These are phyloP conservation scores for Dione vanillae DNA, from an alignment of 2,888 invertebrate genomes.

Conservation along the genomic window DNA sequence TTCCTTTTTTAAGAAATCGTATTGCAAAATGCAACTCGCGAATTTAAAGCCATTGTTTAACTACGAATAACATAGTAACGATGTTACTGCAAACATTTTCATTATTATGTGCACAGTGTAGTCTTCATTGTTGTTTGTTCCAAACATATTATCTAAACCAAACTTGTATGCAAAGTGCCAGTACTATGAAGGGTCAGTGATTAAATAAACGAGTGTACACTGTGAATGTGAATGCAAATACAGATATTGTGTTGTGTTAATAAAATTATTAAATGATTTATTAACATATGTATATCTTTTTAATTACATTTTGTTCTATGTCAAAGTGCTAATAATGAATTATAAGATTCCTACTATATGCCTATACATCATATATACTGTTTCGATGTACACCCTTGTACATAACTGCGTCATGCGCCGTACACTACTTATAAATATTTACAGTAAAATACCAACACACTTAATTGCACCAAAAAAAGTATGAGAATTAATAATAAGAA, in stretches of 20 bases:
- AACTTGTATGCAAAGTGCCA: slow-evolving; percentile 32
- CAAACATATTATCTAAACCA: slow-evolving; percentile 38
- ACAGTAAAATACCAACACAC: too few relatives aligned
- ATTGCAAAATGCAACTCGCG: neutral
- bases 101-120: slow-evolving; percentile 15
- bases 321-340: too few relatives aligned
- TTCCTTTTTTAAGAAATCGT: neutral
- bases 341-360: too few relatives aligned
- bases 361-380: too few relatives aligned
- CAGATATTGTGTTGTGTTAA: slow-evolving; percentile 15
- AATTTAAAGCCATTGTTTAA: neutral
- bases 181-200: slow-evolving; percentile 34
- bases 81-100: slow-evolving; percentile 7
- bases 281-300: too few relatives aligned
- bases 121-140: slow-evolving; percentile 30
- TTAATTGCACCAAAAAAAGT: too few relatives aligned
- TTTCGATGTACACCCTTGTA: too few relatives aligned
- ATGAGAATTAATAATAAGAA: too few relatives aligned
- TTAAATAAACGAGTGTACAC: slow-evolving; percentile 34
- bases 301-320: too few relatives aligned
- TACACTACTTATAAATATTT: too few relatives aligned
- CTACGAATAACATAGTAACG: neutral
- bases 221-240: slow-evolving; percentile 28
- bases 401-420: too few relatives aligned
- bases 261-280: too few relatives aligned